A percentile compares a stretch with the other conserved stretches of the same genome.
Evolutionary conservation across 30 jellyfish, hydroid and myxozoan genomes (phyloP).

Genomic region (Hydra vulgaris): DNA sequence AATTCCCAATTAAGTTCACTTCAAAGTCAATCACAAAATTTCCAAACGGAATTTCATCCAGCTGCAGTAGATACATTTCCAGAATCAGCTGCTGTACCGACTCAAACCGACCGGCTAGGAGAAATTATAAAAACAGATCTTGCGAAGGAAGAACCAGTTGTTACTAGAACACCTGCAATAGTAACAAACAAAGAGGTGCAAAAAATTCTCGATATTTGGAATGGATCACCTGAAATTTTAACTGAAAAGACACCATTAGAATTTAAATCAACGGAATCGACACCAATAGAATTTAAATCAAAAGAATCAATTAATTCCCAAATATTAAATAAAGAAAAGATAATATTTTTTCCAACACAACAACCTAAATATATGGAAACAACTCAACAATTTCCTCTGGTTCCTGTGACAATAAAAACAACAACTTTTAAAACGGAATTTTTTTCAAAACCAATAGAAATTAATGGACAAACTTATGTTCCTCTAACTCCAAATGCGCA

Average conservation of each 20-base stretch:
- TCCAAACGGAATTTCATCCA: not conserved
- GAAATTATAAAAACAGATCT: not conserved
- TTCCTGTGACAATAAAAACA: not conserved
- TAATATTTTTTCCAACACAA: not conserved
- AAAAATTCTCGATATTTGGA: conserved; percentile 22
- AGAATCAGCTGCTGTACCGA: not conserved
- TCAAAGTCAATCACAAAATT: too few species aligned
- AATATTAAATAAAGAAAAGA: not conserved
- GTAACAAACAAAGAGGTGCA: conserved; percentile 18
- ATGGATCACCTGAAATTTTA: conserved; percentile 2
- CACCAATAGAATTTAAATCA: not conserved
- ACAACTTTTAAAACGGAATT: not conserved
- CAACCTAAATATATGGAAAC: not conserved
- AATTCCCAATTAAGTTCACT: too few species aligned
- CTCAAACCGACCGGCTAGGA: too few species aligned
- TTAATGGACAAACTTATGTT: not conserved
- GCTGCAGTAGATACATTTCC: not conserved
- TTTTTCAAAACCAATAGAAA: not conserved
- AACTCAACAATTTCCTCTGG: conserved; percentile 1
- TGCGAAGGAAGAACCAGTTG: not conserved
- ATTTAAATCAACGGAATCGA: not conserved
- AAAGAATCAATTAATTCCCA: not conserved
- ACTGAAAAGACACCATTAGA: not conserved
- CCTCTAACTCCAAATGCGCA: not conserved
- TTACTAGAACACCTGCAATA: conserved; percentile 3